Base-by-base conservation (phyloP, 2,888 invertebrate species). In the Mythimna impura region DNA sequence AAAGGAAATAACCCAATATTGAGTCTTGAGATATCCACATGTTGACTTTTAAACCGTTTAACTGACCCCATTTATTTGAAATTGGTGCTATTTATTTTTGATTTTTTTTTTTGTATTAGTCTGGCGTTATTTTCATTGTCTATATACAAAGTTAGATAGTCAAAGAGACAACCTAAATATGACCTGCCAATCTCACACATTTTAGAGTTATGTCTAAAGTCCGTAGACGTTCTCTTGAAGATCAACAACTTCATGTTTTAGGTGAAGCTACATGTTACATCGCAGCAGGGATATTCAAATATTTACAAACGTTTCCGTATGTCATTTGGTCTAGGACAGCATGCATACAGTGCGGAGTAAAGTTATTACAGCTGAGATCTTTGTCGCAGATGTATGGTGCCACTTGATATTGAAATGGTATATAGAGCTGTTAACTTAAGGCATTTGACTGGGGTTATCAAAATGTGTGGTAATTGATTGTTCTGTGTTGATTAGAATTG, bases 341-440 rank as follows among this genome's bases (percentile, higher is more conserved):
- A 83, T 83, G 76, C 78, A 82, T 85, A 77, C 71, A 67, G 73
- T 43, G 12, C 3, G 60, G 55, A 58, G 60, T 81, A 83, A 82
- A 72, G 78, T 77, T 84, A 84, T 83, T 83, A 84, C 77, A 81
- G 76, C 58, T 75, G 40, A 66, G 66, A 78, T 75, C 22, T 83
- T 82, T 77, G 81, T 76, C 76, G 65, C 73, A 67, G 43, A 74
- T 77, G 66, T 71, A 14, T 25, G 73, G 78, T 78, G 60, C 72
- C 72, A 62, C 62, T 68, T 52, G 55, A 65, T 76, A 74, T 74
- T 61, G 54, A 63, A 55, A 61, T 73, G 52, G 22, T 66, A 22
- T 66, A 66, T 63, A 68, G 65, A 65, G 72, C 30, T 66, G 61
- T 54, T 57, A 58, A 47, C 30, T 25, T 34, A 17, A 22, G 34